These are phyloP conservation scores for Ligdia adustata DNA, from an alignment of 2,888 invertebrate genomes.

Conservation along the genomic window DNA sequence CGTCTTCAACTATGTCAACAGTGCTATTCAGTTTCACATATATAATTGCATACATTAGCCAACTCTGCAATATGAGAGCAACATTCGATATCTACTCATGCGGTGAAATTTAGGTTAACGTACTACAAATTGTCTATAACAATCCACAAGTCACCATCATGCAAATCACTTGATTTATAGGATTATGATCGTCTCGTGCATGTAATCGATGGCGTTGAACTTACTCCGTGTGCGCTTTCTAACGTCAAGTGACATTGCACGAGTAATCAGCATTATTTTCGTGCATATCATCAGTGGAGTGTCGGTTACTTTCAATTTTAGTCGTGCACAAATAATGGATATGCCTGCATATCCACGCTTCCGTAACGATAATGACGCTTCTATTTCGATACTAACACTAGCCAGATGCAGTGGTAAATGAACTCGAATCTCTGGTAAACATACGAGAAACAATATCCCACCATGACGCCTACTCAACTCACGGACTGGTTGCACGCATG, in stretches of 20 bases:
- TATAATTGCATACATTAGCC: constrained; percentile 26
- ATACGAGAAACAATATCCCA: constrained; percentile 49
- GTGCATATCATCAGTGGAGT: constrained; percentile 9
- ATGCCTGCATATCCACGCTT: constrained; percentile 36
- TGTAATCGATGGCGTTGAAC: constrained; percentile 37
- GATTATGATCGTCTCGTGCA: constrained; percentile 40
- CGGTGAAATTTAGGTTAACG: constrained; percentile 42
- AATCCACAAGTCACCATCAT: constrained; percentile 2
- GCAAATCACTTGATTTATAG: constrained; percentile 33
- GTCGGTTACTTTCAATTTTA: constrained; percentile 14
- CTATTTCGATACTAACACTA: constrained; percentile 48
- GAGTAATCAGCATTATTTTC: constrained; percentile 12
- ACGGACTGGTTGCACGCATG: constrained; percentile 41
- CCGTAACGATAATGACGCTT: constrained; percentile 38
- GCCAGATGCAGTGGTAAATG: constrained; percentile 53
- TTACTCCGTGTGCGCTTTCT: constrained; percentile 57
- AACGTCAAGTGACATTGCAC: constrained; percentile 50
- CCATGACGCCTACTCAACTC: constrained; percentile 39
- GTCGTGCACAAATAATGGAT: constrained; percentile 11
- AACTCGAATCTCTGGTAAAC: constrained; percentile 46
- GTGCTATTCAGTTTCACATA: constrained; percentile 26
- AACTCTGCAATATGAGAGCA: constrained; percentile 25
- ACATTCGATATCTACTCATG: constrained; percentile 28
- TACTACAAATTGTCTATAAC: constrained; percentile 31
- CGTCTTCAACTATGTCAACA: constrained; percentile 11